Evolutionary conservation across 1,140 invertebrate species (phyloP).

Genomic region (Teleopsis dalmanni): DNA sequence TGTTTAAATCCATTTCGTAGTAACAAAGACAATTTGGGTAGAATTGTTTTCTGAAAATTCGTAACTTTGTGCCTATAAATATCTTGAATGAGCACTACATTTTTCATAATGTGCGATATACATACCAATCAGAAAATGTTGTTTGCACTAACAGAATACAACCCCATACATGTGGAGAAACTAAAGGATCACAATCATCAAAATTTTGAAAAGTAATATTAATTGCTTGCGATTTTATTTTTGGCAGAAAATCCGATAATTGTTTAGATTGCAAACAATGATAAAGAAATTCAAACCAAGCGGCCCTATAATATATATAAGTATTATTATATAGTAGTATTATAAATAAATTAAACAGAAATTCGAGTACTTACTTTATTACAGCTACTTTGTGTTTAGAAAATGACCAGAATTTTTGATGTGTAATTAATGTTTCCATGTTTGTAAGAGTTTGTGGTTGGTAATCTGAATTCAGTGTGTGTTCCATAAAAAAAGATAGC

Average conservation of each 20-base stretch:
- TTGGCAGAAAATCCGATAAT: conserved; percentile 43
- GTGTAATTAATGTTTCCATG: conserved; percentile 22
- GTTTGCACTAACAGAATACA: conserved; percentile 32
- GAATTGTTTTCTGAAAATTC: conserved; percentile 60
- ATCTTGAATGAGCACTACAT: background rate
- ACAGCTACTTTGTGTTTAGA: conserved; percentile 50
- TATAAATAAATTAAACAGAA: background rate
- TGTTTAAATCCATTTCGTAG: conserved; percentile 64
- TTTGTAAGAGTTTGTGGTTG: conserved; percentile 46
- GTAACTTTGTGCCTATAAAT: conserved; percentile 56
- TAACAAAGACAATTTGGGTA: conserved; percentile 62
- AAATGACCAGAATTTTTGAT: conserved; percentile 68
- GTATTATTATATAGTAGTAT: background rate
- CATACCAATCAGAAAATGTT: conserved; percentile 32
- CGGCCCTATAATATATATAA: conserved; percentile 42
- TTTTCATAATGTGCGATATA: background rate
- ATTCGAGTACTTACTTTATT: conserved; percentile 41
- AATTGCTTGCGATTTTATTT: conserved; percentile 51
- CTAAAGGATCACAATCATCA: conserved; percentile 61
- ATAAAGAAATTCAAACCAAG: conserved; percentile 60
- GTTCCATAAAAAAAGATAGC: conserved; percentile 55
- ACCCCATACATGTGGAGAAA: conserved; percentile 62
- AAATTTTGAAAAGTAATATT: conserved; percentile 58
- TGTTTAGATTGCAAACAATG: conserved; percentile 52
- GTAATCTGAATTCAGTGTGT: conserved; percentile 48